These are phyloP conservation scores for Diogma glabrata DNA, from an alignment of 2,888 invertebrate species.

Conservation along the genomic window DNA sequence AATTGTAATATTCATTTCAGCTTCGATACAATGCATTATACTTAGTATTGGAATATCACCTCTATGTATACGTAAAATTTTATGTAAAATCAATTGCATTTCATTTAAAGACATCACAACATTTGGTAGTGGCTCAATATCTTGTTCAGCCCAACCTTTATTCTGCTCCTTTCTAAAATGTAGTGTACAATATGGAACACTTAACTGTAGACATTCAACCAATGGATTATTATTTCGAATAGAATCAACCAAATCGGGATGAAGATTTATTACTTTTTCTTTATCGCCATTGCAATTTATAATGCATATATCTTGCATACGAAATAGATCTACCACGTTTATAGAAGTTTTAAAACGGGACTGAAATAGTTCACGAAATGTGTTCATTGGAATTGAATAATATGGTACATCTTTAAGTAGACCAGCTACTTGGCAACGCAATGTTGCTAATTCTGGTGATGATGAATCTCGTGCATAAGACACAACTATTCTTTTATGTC, in stretches of 20 bases:
- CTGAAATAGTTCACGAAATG: slow-evolving; percentile 70
- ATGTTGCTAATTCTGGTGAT: slow-evolving; percentile 47
- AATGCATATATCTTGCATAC: slow-evolving; percentile 62
- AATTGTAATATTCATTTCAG: slow-evolving; percentile 29
- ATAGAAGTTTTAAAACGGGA: slow-evolving; percentile 64
- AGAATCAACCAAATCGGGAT: slow-evolving; percentile 47
- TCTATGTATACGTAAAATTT: slow-evolving; percentile 30
- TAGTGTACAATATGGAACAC: slow-evolving; percentile 50
- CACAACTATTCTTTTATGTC: slow-evolving; percentile 66
- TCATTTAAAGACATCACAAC: slow-evolving; percentile 37
- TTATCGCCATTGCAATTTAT: slow-evolving; percentile 59
- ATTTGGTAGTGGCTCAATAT: slow-evolving; percentile 50
- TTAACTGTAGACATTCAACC: slow-evolving; percentile 37
- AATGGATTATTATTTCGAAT: slow-evolving; percentile 35
- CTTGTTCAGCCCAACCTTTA: slow-evolving; percentile 67
- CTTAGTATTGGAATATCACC: slow-evolving; percentile 35
- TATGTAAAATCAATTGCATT: slow-evolving; percentile 32
- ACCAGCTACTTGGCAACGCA: slow-evolving; percentile 56
- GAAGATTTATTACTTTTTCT: slow-evolving; percentile 58
- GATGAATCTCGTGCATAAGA: slow-evolving; percentile 50
- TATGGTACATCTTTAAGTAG: slow-evolving; percentile 64
- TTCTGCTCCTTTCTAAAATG: slow-evolving; percentile 48
- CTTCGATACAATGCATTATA: slow-evolving; percentile 33
- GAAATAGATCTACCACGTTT: slow-evolving; percentile 54
- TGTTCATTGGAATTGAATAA: slow-evolving; percentile 63